phyloP scores from a whole-genome alignment of 2,888 invertebrate genomes.

The Leptopterna dolabrata region DNA sequence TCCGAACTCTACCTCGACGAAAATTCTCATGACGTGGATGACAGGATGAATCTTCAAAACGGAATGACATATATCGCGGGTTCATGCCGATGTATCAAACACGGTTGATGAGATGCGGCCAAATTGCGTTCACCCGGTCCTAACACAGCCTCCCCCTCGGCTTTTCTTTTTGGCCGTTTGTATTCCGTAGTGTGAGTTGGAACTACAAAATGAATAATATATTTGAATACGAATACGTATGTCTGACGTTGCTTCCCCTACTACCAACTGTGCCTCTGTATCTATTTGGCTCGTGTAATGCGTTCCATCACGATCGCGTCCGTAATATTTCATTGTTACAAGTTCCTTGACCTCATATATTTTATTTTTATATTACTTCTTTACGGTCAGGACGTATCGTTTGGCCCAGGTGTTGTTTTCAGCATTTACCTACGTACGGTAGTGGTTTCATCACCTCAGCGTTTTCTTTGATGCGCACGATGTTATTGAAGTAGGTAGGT shows the following conservation, averaged over 20 bases:
- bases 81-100: background rate
- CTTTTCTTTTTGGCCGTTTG: background rate
- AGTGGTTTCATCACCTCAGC: too few relatives aligned
- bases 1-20: too few relatives aligned
- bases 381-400: too few relatives aligned
- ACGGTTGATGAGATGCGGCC: background rate
- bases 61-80: background rate
- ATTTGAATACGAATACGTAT: background rate
- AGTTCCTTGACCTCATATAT: background rate
- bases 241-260: background rate
- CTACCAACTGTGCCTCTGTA: background rate
- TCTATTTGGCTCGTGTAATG: background rate
- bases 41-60: background rate
- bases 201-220: background rate
- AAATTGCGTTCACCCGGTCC: background rate
- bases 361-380: background rate
- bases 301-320: background rate
- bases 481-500: too few relatives aligned
- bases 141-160: background rate
- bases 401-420: too few relatives aligned
- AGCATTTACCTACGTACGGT: too few relatives aligned
- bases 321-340: background rate
- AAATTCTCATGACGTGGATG: too few relatives aligned
- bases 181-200: background rate
- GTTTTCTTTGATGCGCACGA: too few relatives aligned